Evolutionary conservation across 2,888 invertebrate species (phyloP).

Genomic region (Polymixis lichenea): DNA sequence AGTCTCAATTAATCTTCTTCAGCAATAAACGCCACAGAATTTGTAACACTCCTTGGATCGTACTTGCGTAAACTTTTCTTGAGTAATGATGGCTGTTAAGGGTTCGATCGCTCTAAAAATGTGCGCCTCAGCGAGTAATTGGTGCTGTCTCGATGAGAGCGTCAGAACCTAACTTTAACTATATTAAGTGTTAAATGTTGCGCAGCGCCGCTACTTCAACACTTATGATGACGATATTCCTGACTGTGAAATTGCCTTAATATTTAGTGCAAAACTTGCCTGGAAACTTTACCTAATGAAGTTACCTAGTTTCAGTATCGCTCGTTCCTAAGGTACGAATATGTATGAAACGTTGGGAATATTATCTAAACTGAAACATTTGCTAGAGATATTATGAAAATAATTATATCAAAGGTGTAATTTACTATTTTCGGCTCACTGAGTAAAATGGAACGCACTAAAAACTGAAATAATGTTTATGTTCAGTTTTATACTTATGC

Average conservation of each 20-base stretch:
- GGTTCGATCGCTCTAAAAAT: slow-evolving; percentile 65
- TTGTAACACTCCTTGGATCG: slow-evolving; percentile 69
- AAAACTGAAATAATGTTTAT: not conserved
- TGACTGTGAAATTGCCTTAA: slow-evolving; percentile 47
- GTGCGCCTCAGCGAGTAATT: slow-evolving; percentile 48
- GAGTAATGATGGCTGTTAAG: slow-evolving; percentile 71
- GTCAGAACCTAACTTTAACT: slow-evolving; percentile 33
- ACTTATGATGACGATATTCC: slow-evolving; percentile 55
- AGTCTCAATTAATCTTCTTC: slow-evolving; percentile 74
- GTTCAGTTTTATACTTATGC: not conserved
- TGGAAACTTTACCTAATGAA: slow-evolving; percentile 59
- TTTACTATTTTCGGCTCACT: not conserved
- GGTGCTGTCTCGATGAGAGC: slow-evolving; percentile 23
- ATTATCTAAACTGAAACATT: slow-evolving; percentile 25
- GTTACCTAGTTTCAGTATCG: slow-evolving; percentile 54
- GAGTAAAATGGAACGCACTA: not conserved
- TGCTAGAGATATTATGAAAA: slow-evolving; percentile 13
- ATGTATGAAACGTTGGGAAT: slow-evolving; percentile 32
- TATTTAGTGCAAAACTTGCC: slow-evolving; percentile 62
- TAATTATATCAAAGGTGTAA: slow-evolving; percentile 2
- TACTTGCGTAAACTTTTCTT: slow-evolving; percentile 71
- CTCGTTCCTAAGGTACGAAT: slow-evolving; percentile 40
- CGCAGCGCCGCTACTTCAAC: slow-evolving; percentile 36
- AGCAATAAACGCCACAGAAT: slow-evolving; percentile 73
- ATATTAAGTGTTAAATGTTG: slow-evolving; percentile 42